Percentiles rank a stretch among this genome's conserved stretches.
Conservation (phyloP, 2,888 invertebrate species). For the Phengaris alcon region DNA sequence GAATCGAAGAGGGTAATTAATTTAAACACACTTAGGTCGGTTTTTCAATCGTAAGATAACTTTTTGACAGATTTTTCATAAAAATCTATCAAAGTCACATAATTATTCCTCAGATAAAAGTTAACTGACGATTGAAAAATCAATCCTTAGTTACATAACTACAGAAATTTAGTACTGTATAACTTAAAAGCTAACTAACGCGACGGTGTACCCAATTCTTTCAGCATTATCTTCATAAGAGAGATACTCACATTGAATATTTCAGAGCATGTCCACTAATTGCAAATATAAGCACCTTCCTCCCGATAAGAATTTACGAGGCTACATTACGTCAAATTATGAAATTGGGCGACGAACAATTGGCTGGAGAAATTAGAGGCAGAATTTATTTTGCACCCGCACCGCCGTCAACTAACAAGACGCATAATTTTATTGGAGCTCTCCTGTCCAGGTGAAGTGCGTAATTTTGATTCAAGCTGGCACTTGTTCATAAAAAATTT, state of each 20-base stretch:
- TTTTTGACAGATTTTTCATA: no score
- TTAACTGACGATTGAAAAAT: no score
- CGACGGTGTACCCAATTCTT: no score
- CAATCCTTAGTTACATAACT: no score
- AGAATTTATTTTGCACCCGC: slow-evolving; percentile 44
- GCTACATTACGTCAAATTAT: slow-evolving; percentile 58
- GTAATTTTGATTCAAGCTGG: slow-evolving; percentile 25
- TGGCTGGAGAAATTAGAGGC: slow-evolving; percentile 51
- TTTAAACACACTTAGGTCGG: no score
- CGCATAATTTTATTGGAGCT: slow-evolving; percentile 25
- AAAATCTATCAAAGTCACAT: no score
- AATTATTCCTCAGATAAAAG: no score
- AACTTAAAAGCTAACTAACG: no score
- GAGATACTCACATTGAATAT: neutral
- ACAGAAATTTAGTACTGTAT: no score
- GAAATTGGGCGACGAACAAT: slow-evolving; percentile 49
- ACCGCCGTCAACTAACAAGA: slow-evolving; percentile 32
- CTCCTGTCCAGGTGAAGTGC: slow-evolving; percentile 18
- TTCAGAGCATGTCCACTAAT: slow-evolving; percentile 31
- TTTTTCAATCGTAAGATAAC: no score
- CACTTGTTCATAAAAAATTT: slow-evolving; percentile 21
- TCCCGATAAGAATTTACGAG: slow-evolving; percentile 51
- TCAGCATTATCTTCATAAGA: no score
- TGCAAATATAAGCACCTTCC: slow-evolving; percentile 34
- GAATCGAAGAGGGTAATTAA: no score